Percentiles rank a stretch among this genome's conserved stretches.
Evolutionary conservation across 2,888 invertebrate species (phyloP).

Genomic region (Drosophila falleni): DNA sequence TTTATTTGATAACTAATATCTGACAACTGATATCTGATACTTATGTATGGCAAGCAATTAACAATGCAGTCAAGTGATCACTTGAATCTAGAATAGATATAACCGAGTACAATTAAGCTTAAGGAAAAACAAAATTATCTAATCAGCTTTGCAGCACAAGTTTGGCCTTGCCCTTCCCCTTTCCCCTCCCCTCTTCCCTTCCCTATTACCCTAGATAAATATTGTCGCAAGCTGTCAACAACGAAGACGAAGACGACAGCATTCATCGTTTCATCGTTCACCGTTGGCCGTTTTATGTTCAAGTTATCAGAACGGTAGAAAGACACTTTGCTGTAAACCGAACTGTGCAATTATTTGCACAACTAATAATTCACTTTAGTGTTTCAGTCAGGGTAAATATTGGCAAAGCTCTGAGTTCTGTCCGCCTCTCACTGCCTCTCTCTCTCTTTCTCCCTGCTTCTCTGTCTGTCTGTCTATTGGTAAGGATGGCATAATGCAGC

Average conservation of each 20-base stretch:
- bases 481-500: constrained; percentile 30
- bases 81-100: not conserved
- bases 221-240: constrained; percentile 62
- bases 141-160: constrained; percentile 30
- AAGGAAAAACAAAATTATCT: constrained; percentile 37
- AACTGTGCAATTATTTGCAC: constrained; percentile 74
- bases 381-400: constrained; percentile 70
- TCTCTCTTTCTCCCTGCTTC: not conserved
- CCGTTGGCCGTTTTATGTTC: constrained; percentile 18
- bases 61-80: constrained; percentile 6
- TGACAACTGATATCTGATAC: constrained; percentile 14
- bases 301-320: constrained; percentile 41
- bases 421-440: not conserved
- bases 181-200: not conserved
- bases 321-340: constrained; percentile 50
- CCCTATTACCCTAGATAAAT: constrained; percentile 49
- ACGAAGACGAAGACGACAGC: constrained; percentile 14
- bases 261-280: not conserved
- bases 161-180: not conserved
- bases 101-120: constrained; percentile 11
- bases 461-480: not conserved
- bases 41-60: constrained; percentile 48
- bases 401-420: constrained; percentile 30
- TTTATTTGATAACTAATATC: constrained; percentile 7
- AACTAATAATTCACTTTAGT: constrained; percentile 78